Percentiles rank a stretch among this genome's conserved stretches.
Conservation (phyloP, 2,888 invertebrate species). For the Lasioglossum marginatum region DNA sequence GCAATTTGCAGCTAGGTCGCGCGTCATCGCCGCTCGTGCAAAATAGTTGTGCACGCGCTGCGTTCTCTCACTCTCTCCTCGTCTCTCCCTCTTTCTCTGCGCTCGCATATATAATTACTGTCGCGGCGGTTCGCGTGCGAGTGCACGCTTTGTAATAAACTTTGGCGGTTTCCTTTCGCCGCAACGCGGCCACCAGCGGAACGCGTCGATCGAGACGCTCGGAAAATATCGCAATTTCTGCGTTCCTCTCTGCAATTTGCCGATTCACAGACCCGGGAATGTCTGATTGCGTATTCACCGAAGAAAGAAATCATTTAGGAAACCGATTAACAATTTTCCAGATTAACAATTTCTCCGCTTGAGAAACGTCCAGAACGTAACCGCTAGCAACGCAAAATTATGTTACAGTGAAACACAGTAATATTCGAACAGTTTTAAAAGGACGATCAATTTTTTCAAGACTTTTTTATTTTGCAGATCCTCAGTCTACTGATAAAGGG, state of each 20-base stretch:
- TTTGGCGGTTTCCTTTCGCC: constrained; percentile 29
- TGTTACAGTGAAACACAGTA: too few species aligned
- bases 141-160: constrained; percentile 15
- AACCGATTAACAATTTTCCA: neutral
- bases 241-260: neutral
- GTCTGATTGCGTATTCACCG: neutral
- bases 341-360: neutral
- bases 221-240: constrained; percentile 3
- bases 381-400: neutral
- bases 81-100: neutral
- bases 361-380: neutral
- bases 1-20: constrained; percentile 58
- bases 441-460: too few species aligned
- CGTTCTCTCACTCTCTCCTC: neutral
- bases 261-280: neutral
- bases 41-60: constrained; percentile 56
- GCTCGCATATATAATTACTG: constrained; percentile 46
- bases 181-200: neutral
- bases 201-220: neutral
- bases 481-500: too few species aligned
- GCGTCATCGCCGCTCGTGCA: constrained; percentile 45
- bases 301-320: neutral
- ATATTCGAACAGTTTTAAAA: too few species aligned
- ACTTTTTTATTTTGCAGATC: too few species aligned
- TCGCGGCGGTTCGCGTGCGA: constrained; percentile 24